Evolutionary conservation across 2,888 invertebrate species (phyloP).

Genomic region (Agrochola lota): DNA sequence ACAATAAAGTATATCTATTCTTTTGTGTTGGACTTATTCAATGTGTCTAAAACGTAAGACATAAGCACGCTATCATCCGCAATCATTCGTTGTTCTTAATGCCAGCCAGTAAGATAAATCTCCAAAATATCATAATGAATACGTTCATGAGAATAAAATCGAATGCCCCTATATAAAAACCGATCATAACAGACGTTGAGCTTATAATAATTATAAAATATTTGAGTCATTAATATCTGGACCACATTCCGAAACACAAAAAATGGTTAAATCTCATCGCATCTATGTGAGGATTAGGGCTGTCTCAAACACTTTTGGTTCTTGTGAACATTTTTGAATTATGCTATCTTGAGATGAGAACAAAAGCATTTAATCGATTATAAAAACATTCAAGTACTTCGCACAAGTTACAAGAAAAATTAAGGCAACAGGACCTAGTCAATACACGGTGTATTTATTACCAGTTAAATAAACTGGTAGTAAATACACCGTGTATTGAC

Average conservation of each 20-base stretch:
- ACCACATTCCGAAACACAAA: conserved; percentile 58
- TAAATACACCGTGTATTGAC: no score
- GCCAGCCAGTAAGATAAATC: conserved; percentile 16
- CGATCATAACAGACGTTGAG: conserved; percentile 46
- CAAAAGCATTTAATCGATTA: background rate
- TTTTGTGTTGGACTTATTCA: background rate
- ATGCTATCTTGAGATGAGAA: background rate
- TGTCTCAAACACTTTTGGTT: conserved; percentile 2
- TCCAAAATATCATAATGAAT: conserved; percentile 33
- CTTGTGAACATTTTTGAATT: background rate
- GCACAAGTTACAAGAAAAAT: background rate
- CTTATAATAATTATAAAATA: conserved; percentile 61
- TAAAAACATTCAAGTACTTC: background rate
- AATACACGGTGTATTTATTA: background rate
- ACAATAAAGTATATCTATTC: background rate
- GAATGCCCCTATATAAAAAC: conserved; percentile 36
- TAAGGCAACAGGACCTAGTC: background rate
- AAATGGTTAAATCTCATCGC: conserved; percentile 46
- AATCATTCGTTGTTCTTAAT: background rate
- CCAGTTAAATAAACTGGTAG: no score
- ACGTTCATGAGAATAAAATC: conserved; percentile 20
- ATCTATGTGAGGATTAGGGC: conserved; percentile 45
- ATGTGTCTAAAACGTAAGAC: background rate
- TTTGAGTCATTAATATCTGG: conserved; percentile 66
- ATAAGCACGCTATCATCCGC: background rate